Base-by-base conservation (phyloP, 2,888 invertebrate species). In the Tinea semifulvella region DNA sequence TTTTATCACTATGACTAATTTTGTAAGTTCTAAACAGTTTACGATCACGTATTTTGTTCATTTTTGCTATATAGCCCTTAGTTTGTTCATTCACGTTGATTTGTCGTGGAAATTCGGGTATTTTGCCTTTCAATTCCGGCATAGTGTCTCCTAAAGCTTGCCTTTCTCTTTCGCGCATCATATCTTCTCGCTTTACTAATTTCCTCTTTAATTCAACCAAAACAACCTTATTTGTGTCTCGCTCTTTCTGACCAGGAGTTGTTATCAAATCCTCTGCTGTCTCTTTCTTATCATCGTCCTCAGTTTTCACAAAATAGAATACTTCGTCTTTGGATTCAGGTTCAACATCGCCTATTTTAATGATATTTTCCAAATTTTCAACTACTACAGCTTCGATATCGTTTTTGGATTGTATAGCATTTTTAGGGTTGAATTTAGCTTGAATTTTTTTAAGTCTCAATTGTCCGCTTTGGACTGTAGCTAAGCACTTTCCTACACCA, bases 71-170 rank as follows among this genome's bases (percentile, higher is more conserved):
- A 45, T 55, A 70, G 19, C 79, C 77, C 53, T 61, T 70, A 0
- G 56, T 22, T 3, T 54, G 65, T 1, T 71, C 72, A 11, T 70
- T 68, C 1, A 62, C 53, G 31, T 62, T 51, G 6, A 79, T 80
- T 46, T 82, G 82, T 31, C 79, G 61, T 0, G 80, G 79, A 35
- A 82, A 82, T 39, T 82, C 79, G 0, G 82, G 81, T 8, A 75
- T 45, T 1, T 56, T 55, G 13, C 60, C 53, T 51, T 69, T 69
- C 1, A 72, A 46, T 8, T 72, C 66, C 0, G 81, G 81, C 81
- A 82, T 81, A 0, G 80, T 79, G 58, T 77, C 80, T 1, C 57
- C 66, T 10, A 82, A 51, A 8, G 82, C 82, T 51, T 71, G 75
- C 19, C 76, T 68, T 49, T 82, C 82, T 46, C 82, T 62, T 48